These are phyloP conservation scores for Molossus alvarezi DNA, from an alignment of 2,797 vertebrate genomes.

Conservation along the genomic window DNA sequence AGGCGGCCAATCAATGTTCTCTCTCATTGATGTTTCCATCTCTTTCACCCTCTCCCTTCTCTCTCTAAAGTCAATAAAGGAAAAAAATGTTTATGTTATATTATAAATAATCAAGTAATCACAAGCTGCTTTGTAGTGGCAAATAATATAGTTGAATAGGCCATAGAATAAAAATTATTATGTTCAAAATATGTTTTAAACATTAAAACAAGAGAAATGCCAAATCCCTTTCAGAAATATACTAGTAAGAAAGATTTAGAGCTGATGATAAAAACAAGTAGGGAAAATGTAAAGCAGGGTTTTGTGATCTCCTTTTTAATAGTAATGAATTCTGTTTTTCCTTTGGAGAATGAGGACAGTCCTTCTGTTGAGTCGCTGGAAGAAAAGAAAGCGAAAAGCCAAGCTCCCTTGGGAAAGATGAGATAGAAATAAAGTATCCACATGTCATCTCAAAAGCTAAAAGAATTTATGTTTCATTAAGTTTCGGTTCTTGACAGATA, in stretches of 20 bases:
- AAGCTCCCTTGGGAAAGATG: not conserved
- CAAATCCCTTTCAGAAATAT: not conserved
- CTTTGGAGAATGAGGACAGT: not conserved
- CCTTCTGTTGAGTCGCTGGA: not conserved
- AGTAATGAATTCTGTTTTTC: not conserved
- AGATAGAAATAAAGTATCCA: not conserved
- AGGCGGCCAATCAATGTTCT: too few relatives aligned
- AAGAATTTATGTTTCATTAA: not conserved
- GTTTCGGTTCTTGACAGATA: not conserved
- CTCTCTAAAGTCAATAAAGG: too few relatives aligned
- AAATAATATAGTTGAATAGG: not conserved
- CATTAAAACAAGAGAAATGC: conserved; percentile 5
- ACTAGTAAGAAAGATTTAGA: not conserved
- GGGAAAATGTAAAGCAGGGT: not conserved
- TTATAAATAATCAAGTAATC: conserved; percentile 33
- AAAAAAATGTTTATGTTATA: not conserved
- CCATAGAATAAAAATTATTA: not conserved
- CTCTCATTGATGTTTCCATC: too few relatives aligned
- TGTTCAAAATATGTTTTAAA: conserved; percentile 58
- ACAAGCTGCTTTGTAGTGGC: not conserved
- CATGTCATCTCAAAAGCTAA: not conserved
- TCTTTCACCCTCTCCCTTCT: too few relatives aligned
- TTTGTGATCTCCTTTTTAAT: conserved; percentile 9
- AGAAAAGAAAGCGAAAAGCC: conserved; percentile 12
- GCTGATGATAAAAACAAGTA: not conserved